Conservation (phyloP, 2,113 vertebrate genomes). For the Passer domesticus region DNA sequence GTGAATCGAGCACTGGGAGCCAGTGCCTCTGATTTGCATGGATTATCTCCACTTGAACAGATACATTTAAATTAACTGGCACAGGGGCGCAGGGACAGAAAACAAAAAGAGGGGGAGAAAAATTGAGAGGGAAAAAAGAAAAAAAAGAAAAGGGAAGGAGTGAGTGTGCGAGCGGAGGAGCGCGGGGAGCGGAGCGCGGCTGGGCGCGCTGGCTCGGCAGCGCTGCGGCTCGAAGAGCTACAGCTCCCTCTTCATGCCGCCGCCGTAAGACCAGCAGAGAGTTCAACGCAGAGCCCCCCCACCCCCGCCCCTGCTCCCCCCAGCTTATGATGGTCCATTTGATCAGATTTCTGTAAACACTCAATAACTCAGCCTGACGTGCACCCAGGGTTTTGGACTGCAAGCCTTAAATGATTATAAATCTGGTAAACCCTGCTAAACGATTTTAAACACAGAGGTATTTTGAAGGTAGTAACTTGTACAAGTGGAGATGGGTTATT, state of each 20-base stretch:
- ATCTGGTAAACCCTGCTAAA: not conserved
- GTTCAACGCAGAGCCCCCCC: slow-evolving; percentile 1
- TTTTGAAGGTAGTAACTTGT: not conserved
- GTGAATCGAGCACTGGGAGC: slow-evolving; percentile 88
- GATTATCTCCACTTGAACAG: slow-evolving; percentile 95
- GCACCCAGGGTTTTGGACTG: slow-evolving; percentile 7
- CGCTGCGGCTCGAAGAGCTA: slow-evolving; percentile 85
- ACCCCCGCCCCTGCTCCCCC: not conserved
- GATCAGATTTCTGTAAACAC: slow-evolving; percentile 44
- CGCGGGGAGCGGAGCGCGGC: slow-evolving; percentile 27
- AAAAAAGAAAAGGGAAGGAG: slow-evolving; percentile 40
- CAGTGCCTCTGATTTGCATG: slow-evolving; percentile 93
- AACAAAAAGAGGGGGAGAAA: not conserved
- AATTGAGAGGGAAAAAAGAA: accelerated
- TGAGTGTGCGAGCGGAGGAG: slow-evolving; percentile 8
- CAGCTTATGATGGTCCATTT: not conserved
- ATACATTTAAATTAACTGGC: slow-evolving; percentile 93
- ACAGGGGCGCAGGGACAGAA: slow-evolving; percentile 73
- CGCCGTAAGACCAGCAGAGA: slow-evolving; percentile 76
- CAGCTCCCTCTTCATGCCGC: slow-evolving; percentile 97
- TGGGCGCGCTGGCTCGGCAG: slow-evolving; percentile 65
- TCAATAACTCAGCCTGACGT: slow-evolving; percentile 30
- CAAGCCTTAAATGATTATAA: not conserved
- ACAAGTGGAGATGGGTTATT: not conserved
- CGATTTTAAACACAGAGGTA: not conserved